Base-by-base conservation (phyloP, 2,113 vertebrate genomes). In the Dascyllus trimaculatus region DNA sequence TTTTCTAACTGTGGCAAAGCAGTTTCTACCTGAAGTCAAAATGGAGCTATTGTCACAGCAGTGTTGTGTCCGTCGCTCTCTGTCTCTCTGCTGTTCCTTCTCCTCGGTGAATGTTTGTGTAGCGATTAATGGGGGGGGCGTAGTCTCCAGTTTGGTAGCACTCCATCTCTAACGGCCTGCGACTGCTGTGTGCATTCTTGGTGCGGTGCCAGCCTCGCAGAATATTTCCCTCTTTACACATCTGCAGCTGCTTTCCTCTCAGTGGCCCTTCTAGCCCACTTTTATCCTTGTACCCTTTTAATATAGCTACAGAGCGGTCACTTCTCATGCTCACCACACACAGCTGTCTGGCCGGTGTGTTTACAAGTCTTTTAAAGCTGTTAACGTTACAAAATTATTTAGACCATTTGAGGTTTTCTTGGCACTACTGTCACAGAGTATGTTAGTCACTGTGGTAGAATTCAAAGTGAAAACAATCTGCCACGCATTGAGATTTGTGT, bases 151-250 rank as follows among this genome's bases (percentile, higher is more conserved):
- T 81, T 84, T 89, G 82, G 86, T 88, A 73, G 72, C 75, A 40
- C 81, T 85, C 85, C 80, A 70, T 85, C 78, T 87, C 75, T 75
- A 80, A 89, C 85, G 17, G 84, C 71, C 88, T 83, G 84, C 85
- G 89, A 88, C 89, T 89, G 84, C 87, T 87, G 77, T 85, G 75
- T 89, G 89, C 91, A 90, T 94, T 93, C 88, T 89, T 93, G 92
- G 77, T 90, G 54, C 48, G 7, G 18, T 10, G 90, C 92, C 91
- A 93, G 81, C 64, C 71, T 67, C 17, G 4, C 67, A 71, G 81
- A 88, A 84, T 85, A 82, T 82, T 85, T 90, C 80, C 85, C 85
- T 75, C 69, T 80, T 72, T 84, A 73, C 87, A 89, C 84, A 92
- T 91, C 89, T 93, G 88, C 88, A 85, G 71, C 85, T 75, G 83